Percentiles rank a stretch among this genome's conserved stretches.
phyloP scores from a whole-genome alignment of 2,113 vertebrate species.

The Zeus faber region DNA sequence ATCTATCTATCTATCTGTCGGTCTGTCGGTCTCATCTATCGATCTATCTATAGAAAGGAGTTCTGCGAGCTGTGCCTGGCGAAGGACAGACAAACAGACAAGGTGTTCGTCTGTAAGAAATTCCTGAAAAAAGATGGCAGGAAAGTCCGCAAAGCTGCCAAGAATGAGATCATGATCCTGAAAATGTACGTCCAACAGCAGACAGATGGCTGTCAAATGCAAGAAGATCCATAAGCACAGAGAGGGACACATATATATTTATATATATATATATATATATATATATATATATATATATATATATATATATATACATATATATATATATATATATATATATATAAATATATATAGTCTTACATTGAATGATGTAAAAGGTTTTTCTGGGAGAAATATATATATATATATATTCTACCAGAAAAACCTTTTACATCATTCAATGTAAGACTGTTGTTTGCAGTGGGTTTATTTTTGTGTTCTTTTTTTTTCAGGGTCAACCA shows the following conservation, averaged over 20 bases:
- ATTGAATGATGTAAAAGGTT: not conserved
- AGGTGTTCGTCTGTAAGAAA: conserved; percentile 84
- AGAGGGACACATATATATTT: no score
- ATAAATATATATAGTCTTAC: not conserved
- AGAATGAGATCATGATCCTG: conserved; percentile 86
- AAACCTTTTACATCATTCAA: not conserved
- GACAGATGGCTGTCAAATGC: conserved; percentile 35
- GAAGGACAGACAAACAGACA: conserved; percentile 80
- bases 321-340: no score
- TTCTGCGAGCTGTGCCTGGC: conserved; percentile 85
- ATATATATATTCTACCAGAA: no score
- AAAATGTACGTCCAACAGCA: conserved; percentile 76
- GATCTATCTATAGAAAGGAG: conserved; percentile 85
- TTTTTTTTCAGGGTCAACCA: conserved; percentile 78
- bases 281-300: no score
- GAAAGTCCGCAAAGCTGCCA: conserved; percentile 84
- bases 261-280: no score
- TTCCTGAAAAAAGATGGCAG: conserved; percentile 85
- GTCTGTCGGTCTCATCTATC: conserved; percentile 23
- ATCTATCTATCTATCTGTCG: conserved; percentile 19
- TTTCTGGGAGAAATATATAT: no score
- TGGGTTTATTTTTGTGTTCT: conserved; percentile 8
- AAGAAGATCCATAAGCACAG: no score
- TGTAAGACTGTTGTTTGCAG: not conserved
- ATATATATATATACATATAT: no score